phyloP scores from a whole-genome alignment of 2,113 vertebrate genomes.

The Probosciger aterrimus region DNA sequence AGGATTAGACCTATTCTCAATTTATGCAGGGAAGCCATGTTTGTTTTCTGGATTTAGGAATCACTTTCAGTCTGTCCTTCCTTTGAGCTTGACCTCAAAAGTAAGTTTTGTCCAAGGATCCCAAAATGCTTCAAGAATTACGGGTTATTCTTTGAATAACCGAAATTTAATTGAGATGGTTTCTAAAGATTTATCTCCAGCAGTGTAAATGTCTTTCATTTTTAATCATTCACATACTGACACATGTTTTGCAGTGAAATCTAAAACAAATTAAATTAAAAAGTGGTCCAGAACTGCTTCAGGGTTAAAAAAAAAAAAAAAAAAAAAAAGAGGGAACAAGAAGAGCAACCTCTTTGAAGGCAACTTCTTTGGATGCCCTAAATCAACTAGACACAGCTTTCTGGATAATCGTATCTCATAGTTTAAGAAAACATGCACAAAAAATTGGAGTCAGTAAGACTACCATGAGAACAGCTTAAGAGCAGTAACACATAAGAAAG shows the following conservation, averaged over 20 bases:
- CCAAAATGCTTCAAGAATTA: background rate
- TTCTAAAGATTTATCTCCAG: background rate
- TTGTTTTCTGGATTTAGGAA: conserved; percentile 28
- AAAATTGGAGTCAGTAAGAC: background rate
- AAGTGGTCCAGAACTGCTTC: background rate
- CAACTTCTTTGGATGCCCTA: background rate
- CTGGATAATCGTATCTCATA: background rate
- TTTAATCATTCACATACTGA: background rate
- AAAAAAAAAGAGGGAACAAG: background rate
- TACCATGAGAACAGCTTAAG: background rate
- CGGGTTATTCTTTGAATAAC: background rate
- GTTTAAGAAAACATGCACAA: background rate
- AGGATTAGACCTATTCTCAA: conserved; percentile 21
- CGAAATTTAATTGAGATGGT: background rate
- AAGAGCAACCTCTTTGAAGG: background rate
- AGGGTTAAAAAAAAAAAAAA: background rate
- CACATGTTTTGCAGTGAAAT: background rate
- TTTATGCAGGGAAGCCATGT: background rate
- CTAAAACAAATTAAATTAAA: background rate
- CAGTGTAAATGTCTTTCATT: background rate
- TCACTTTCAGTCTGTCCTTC: conserved; percentile 22
- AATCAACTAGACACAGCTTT: background rate
- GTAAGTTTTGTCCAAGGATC: background rate
- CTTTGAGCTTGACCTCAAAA: conserved; percentile 17
- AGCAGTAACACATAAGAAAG: background rate